These are phyloP conservation scores for Notarius lentiginosus DNA, from an alignment of 2,113 vertebrate species.

Conservation along the genomic window DNA sequence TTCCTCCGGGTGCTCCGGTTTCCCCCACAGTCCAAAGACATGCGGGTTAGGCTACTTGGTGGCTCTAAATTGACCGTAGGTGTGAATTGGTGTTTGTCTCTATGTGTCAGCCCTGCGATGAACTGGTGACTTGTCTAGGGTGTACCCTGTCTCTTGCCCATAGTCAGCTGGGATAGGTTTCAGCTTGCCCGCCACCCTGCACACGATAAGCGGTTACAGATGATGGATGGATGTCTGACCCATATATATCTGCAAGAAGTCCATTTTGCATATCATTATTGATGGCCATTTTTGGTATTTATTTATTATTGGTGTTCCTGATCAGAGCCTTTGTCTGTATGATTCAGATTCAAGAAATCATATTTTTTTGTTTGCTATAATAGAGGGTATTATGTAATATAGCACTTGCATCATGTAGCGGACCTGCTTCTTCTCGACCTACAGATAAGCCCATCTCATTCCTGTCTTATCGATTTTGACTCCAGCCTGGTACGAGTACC, in stretches of 20 bases:
- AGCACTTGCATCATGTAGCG: neutral
- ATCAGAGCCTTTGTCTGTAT: neutral
- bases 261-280: neutral
- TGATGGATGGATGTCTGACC: too few relatives aligned
- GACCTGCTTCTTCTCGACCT: neutral
- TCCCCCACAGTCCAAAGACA: too few relatives aligned
- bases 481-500: neutral
- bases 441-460: neutral
- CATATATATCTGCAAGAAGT: neutral
- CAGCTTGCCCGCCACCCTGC: too few relatives aligned
- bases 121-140: too few relatives aligned
- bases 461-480: neutral
- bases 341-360: neutral
- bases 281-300: neutral
- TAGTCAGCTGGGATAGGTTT: too few relatives aligned
- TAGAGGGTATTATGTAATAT: neutral
- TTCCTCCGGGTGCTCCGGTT: too few relatives aligned
- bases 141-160: too few relatives aligned
- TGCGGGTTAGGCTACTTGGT: too few relatives aligned
- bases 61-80: too few relatives aligned
- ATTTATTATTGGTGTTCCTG: neutral
- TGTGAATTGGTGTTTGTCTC: too few relatives aligned
- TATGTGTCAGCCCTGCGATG: too few relatives aligned
- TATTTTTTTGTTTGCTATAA: neutral
- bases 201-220: too few relatives aligned